Percentiles rank a stretch among this genome's conserved stretches.
Conservation (phyloP, 2,888 invertebrate species). For the Drosophila mayaguana region DNA sequence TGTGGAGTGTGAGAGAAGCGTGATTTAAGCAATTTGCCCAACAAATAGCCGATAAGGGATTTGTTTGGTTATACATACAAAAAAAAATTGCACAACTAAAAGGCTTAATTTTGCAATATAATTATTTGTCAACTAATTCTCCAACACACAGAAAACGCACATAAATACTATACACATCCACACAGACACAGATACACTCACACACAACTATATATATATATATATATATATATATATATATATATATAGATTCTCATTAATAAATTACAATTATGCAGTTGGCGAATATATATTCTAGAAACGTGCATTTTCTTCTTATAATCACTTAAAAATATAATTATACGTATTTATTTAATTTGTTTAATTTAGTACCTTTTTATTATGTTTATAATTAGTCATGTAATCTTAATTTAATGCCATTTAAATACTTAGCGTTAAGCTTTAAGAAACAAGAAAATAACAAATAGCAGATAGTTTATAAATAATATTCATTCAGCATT, state of each 20-base stretch:
- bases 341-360: constrained; percentile 47
- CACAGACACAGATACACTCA: not conserved
- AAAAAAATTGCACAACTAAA: constrained; percentile 31
- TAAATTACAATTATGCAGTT: constrained; percentile 28
- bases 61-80: constrained; percentile 13
- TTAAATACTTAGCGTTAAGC: constrained; percentile 17
- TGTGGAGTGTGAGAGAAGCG: constrained; percentile 34
- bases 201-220: constrained; percentile 4
- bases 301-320: constrained; percentile 11
- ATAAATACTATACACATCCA: constrained; percentile 9
- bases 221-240: constrained; percentile 3
- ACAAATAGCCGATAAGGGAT: constrained; percentile 6
- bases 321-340: constrained; percentile 12
- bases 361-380: constrained; percentile 30
- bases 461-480: constrained; percentile 9
- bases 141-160: constrained; percentile 27
- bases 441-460: constrained; percentile 29
- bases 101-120: constrained; percentile 72
- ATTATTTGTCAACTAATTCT: constrained; percentile 59
- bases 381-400: constrained; percentile 41
- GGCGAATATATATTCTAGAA: constrained; percentile 35
- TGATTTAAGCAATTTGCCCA: constrained; percentile 39
- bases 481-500: constrained; percentile 11
- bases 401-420: constrained; percentile 42
- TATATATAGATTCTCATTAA: constrained; percentile 23